A percentile compares a stretch with the other conserved stretches of the same genome.
phyloP scores from a whole-genome alignment of 2,797 vertebrate genomes.

The Mormyrops boulengeri region DNA sequence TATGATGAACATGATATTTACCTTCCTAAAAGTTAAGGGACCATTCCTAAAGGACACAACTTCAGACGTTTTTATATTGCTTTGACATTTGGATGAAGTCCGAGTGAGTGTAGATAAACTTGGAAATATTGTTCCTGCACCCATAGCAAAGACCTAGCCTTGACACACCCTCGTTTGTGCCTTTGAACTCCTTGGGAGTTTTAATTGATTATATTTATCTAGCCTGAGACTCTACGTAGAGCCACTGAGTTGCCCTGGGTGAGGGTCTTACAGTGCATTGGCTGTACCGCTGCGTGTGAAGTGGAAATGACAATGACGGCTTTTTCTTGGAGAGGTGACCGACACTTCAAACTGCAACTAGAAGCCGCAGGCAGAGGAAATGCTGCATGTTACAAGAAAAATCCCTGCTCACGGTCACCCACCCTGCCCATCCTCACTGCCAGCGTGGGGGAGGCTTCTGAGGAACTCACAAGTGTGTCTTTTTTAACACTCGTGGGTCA shows the following conservation, averaged over 20 bases:
- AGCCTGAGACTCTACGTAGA: neutral
- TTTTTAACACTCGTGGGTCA: neutral
- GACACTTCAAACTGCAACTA: slow-evolving; percentile 10
- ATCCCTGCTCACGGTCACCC: neutral
- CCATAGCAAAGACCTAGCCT: neutral
- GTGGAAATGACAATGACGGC: neutral
- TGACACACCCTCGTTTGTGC: slow-evolving; percentile 1
- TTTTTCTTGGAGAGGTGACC: neutral
- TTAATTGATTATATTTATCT: slow-evolving; percentile 13
- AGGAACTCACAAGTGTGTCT: neutral
- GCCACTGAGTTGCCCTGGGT: neutral
- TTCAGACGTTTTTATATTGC: neutral
- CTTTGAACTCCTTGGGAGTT: slow-evolving; percentile 16
- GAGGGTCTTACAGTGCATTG: neutral
- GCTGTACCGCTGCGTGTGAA: neutral
- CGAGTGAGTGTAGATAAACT: neutral
- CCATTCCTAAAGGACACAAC: neutral
- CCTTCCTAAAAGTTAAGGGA: neutral
- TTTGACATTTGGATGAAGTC: slow-evolving; percentile 4
- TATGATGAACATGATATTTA: neutral
- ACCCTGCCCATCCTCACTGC: neutral
- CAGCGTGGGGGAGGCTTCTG: neutral
- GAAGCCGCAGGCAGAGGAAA: slow-evolving; percentile 4
- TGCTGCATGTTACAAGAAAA: neutral
- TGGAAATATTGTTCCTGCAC: neutral